Percentiles rank a stretch among this genome's conserved stretches.
Conservation (phyloP, 2,888 invertebrate genomes). For the Drosophila subquinaria region DNA sequence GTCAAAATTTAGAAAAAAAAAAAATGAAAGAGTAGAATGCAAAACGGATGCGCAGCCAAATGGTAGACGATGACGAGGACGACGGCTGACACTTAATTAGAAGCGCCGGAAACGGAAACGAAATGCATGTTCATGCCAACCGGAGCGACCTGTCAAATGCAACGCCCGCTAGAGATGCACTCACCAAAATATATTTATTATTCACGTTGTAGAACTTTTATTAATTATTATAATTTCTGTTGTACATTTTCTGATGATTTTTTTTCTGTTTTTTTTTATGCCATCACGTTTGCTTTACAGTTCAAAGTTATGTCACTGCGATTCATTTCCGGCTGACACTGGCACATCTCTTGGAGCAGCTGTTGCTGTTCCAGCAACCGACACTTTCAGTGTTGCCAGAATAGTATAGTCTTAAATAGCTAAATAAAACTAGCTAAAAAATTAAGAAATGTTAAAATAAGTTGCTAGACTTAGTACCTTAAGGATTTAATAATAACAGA, state of each 20-base stretch:
- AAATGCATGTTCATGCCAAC: conserved; percentile 62
- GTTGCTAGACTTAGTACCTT: too few species aligned
- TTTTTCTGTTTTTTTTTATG: neutral
- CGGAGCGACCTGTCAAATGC: conserved; percentile 24
- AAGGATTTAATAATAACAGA: too few species aligned
- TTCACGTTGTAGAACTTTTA: conserved; percentile 7
- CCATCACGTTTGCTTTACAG: conserved; percentile 5
- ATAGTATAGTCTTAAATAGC: too few species aligned
- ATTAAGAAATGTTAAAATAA: too few species aligned
- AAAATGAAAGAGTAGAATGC: conserved; percentile 21
- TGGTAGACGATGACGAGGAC: conserved; percentile 42
- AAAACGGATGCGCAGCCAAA: conserved; percentile 28
- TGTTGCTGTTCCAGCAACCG: conserved; percentile 17
- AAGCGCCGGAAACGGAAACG: conserved; percentile 73
- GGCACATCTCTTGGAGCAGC: conserved; percentile 14
- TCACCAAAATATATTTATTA: conserved; percentile 1
- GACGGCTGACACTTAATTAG: conserved; percentile 77
- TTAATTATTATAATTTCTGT: conserved; percentile 18
- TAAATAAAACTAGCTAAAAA: too few species aligned
- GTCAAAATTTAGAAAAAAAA: neutral
- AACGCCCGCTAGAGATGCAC: conserved; percentile 22
- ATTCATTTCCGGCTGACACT: conserved; percentile 6
- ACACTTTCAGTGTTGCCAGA: neutral
- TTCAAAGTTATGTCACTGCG: neutral
- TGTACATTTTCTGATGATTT: neutral